Conservation (phyloP, 2,888 invertebrate genomes). For the Crematogaster levior region DNA sequence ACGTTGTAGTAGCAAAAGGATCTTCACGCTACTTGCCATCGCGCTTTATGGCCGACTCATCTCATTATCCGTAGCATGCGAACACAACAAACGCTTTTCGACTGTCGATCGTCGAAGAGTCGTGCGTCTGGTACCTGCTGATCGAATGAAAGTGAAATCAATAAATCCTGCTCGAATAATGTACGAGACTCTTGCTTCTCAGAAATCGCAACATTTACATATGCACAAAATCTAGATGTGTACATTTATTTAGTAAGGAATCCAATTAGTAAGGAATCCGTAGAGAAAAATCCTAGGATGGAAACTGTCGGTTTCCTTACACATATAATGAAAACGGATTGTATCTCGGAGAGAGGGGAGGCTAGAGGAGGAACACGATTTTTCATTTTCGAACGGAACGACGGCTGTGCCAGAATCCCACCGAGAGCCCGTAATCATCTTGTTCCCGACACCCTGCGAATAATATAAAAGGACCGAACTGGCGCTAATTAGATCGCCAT, state of each 20-base stretch:
- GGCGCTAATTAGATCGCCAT: constrained; percentile 80
- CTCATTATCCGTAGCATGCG: constrained; percentile 25
- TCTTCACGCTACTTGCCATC: constrained; percentile 41
- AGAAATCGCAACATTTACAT: background rate
- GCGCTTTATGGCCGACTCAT: constrained; percentile 37
- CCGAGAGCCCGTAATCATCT: constrained; percentile 78
- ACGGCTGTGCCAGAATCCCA: constrained; percentile 44
- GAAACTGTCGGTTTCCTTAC: background rate
- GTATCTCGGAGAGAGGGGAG: background rate
- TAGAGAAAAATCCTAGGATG: constrained; percentile 21
- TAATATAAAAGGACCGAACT: constrained; percentile 81
- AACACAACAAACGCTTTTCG: constrained; percentile 4
- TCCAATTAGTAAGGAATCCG: constrained; percentile 16
- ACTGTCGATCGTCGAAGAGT: background rate
- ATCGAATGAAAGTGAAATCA: constrained; percentile 22
- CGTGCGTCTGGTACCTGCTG: background rate
- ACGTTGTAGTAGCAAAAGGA: constrained; percentile 38
- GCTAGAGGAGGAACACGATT: constrained; percentile 50
- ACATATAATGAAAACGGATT: constrained; percentile 5
- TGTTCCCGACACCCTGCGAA: constrained; percentile 79
- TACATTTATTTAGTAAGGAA: background rate
- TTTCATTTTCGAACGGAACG: constrained; percentile 66
- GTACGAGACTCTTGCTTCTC: background rate
- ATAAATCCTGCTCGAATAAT: background rate
- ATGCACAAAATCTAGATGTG: background rate